phyloP scores from a whole-genome alignment of 2,888 invertebrate genomes.

The Agrilus mali region DNA sequence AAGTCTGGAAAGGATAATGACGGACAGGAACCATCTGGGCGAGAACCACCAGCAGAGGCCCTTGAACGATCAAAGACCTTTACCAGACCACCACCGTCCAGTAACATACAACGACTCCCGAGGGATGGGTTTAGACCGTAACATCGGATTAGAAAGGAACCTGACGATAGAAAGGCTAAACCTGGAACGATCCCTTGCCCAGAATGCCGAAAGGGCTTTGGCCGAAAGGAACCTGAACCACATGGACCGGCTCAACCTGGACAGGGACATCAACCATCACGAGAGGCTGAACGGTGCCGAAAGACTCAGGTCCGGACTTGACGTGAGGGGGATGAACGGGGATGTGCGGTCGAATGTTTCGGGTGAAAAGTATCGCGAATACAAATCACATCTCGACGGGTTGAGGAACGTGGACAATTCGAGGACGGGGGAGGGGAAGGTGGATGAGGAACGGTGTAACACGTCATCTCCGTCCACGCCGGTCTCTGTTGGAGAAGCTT shows the following conservation, averaged over 20 bases:
- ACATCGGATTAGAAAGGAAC: slow-evolving; percentile 17
- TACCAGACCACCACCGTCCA: slow-evolving; percentile 17
- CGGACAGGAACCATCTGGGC: slow-evolving; percentile 23
- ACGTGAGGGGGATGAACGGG: slow-evolving; percentile 11
- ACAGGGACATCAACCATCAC: slow-evolving; percentile 6
- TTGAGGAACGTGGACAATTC: slow-evolving; percentile 25
- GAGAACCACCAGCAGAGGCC: slow-evolving; percentile 27
- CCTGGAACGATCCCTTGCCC: slow-evolving; percentile 25
- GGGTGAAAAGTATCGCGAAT: slow-evolving; percentile 33
- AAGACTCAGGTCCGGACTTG: slow-evolving; percentile 13
- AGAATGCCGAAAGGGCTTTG: slow-evolving; percentile 22
- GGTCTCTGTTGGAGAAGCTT: slow-evolving; percentile 33
- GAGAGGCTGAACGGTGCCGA: slow-evolving; percentile 7
- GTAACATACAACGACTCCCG: slow-evolving; percentile 17
- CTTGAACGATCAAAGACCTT: slow-evolving; percentile 18
- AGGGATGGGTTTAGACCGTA: slow-evolving; percentile 17
- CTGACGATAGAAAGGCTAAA: slow-evolving; percentile 27
- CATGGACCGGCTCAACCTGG: slow-evolving; percentile 10
- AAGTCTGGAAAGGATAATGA: slow-evolving; percentile 26
- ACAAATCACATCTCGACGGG: slow-evolving; percentile 33
- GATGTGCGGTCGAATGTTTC: slow-evolving; percentile 19
- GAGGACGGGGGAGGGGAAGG: slow-evolving; percentile 21
- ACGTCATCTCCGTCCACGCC: slow-evolving; percentile 37
- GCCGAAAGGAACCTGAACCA: slow-evolving; percentile 27
- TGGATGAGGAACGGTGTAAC: slow-evolving; percentile 27